Conservation (phyloP, 2,113 vertebrate genomes). For the Gallinago jamesoni region DNA sequence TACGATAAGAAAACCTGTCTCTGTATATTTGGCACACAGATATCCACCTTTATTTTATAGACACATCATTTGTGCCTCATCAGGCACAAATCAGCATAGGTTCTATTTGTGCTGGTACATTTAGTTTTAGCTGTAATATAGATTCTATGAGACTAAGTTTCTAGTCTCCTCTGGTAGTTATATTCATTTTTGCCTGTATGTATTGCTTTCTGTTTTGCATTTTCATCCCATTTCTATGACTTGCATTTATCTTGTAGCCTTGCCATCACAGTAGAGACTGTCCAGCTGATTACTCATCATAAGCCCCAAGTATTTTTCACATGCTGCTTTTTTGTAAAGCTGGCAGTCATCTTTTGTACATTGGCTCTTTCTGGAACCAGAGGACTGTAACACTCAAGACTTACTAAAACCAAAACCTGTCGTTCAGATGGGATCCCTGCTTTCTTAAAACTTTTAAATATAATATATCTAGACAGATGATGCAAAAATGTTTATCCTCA, state of each 20-base stretch:
- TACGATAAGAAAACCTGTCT: background rate
- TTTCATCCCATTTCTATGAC: background rate
- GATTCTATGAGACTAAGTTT: background rate
- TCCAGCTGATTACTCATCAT: background rate
- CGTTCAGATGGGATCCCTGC: background rate
- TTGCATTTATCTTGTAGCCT: background rate
- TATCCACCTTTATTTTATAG: background rate
- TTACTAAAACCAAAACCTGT: background rate
- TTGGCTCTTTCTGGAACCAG: background rate
- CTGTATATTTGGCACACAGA: accelerated
- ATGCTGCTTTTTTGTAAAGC: background rate
- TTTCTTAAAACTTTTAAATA: background rate
- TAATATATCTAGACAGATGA: background rate
- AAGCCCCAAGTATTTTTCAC: background rate
- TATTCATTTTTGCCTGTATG: background rate
- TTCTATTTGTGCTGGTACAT: background rate
- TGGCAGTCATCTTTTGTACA: background rate
- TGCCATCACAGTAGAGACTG: background rate
- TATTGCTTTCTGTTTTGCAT: background rate
- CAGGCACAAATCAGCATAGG: background rate
- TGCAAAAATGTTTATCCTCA: background rate
- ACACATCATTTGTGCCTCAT: background rate
- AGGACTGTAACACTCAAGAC: background rate
- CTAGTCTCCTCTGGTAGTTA: background rate
- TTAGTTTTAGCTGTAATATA: background rate